A percentile compares a stretch with the other conserved stretches of the same genome.
These are phyloP conservation scores for Maniola hyperantus DNA, from an alignment of 2,888 invertebrate genomes.

Conservation along the genomic window DNA sequence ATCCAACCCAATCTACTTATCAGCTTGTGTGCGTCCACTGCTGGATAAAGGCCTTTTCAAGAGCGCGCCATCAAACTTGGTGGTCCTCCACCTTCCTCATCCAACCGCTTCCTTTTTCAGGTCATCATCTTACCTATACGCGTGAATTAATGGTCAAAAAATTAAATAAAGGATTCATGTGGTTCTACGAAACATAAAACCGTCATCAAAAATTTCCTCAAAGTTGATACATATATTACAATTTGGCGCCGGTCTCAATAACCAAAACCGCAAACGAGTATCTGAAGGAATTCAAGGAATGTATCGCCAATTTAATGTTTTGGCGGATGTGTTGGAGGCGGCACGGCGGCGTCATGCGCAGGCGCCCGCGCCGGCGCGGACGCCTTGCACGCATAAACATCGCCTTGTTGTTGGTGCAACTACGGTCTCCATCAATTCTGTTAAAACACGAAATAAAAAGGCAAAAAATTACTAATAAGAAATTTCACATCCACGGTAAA, in stretches of 20 bases:
- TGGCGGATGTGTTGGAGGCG: constrained; percentile 58
- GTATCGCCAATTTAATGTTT: constrained; percentile 66
- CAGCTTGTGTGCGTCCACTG: no score
- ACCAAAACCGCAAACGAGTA: constrained; percentile 60
- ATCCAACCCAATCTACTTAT: no score
- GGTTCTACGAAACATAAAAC: constrained; percentile 30
- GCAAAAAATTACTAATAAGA: neutral
- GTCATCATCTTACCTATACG: no score
- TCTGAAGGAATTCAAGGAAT: constrained; percentile 66
- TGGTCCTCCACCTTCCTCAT: no score
- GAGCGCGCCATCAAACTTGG: no score
- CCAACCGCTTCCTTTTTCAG: no score
- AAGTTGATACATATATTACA: constrained; percentile 39
- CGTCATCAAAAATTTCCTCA: constrained; percentile 35
- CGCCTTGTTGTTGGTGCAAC: constrained; percentile 47
- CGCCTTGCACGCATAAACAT: constrained; percentile 47
- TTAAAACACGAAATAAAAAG: neutral
- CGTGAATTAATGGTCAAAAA: neutral
- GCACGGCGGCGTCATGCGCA: constrained; percentile 55
- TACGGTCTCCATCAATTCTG: constrained; percentile 20
- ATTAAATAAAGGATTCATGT: constrained; percentile 10
- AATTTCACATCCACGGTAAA: neutral
- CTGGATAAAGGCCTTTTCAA: no score
- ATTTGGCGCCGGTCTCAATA: constrained; percentile 58
- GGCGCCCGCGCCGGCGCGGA: constrained; percentile 62